A percentile compares a stretch with the other conserved stretches of the same genome.
phyloP scores from a whole-genome alignment of 2,113 vertebrate species.

The Stigmatopora argus region DNA sequence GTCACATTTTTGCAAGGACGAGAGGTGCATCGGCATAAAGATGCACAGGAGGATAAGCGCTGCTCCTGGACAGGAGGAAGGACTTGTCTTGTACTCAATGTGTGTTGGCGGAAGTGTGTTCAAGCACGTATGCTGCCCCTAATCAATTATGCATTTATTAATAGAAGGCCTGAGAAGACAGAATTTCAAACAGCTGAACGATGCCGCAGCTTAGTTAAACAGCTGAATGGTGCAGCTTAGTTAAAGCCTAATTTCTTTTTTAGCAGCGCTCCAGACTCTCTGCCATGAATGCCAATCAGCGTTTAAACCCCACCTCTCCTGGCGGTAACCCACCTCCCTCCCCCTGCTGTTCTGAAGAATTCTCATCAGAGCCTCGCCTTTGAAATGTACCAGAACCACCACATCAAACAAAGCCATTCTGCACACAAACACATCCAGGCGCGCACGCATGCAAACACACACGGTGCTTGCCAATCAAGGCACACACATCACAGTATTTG shows the following conservation, averaged over 20 bases:
- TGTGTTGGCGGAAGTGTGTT: conserved; percentile 50
- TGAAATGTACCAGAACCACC: conserved; percentile 69
- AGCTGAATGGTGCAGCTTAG: conserved; percentile 71
- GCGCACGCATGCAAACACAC: conserved; percentile 3
- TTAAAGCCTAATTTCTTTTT: conserved; percentile 74
- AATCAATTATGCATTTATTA: conserved; percentile 75
- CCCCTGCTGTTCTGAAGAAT: conserved; percentile 66
- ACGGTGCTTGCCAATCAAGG: conserved; percentile 43
- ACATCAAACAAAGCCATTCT: conserved; percentile 64
- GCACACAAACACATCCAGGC: conserved; percentile 25
- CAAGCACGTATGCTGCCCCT: conserved; percentile 57
- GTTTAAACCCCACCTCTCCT: conserved; percentile 61
- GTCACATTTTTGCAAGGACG: conserved; percentile 34
- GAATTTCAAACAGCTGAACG: conserved; percentile 71
- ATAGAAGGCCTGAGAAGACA: conserved; percentile 71
- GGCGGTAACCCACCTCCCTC: conserved; percentile 47
- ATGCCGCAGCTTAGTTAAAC: conserved; percentile 70
- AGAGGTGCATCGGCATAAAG: conserved; percentile 25
- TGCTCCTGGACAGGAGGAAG: conserved; percentile 11
- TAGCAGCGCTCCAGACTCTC: conserved; percentile 64
- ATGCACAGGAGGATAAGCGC: conserved; percentile 14
- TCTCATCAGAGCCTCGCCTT: conserved; percentile 67
- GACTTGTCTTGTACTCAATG: conserved; percentile 10
- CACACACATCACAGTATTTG: conserved; percentile 47
- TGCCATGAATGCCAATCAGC: conserved; percentile 70